Conservation (phyloP, 2,797 vertebrate species). For the Falco naumanni region DNA sequence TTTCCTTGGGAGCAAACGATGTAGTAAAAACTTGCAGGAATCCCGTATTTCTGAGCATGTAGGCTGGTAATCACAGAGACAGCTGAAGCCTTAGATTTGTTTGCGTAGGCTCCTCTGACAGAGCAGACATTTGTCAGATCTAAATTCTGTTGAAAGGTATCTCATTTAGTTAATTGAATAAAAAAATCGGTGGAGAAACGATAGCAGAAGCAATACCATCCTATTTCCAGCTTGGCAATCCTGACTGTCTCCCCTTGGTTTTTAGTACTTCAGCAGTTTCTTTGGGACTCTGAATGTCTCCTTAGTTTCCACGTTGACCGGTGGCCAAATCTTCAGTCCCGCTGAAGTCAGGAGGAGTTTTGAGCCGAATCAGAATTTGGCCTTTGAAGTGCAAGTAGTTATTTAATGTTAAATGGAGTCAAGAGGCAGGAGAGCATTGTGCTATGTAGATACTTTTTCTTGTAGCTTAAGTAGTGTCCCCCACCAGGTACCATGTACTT, state of each 20-base stretch:
- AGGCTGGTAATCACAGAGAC: conserved; percentile 5
- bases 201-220: background rate
- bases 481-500: background rate
- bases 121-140: conserved; percentile 29
- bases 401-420: background rate
- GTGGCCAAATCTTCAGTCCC: background rate
- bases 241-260: background rate
- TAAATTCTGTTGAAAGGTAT: conserved; percentile 50
- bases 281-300: background rate
- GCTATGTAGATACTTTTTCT: background rate
- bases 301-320: background rate
- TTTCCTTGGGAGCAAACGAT: background rate
- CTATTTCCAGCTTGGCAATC: background rate
- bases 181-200: background rate
- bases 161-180: conserved; percentile 18
- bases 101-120: background rate
- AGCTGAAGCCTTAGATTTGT: conserved; percentile 52
- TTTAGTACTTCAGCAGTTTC: background rate
- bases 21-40: conserved; percentile 36
- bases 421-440: background rate
- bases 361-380: background rate
- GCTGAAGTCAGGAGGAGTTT: background rate
- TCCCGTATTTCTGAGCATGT: background rate
- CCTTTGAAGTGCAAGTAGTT: conserved; percentile 17
- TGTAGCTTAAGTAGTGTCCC: background rate